A percentile compares a stretch with the other conserved stretches of the same genome.
Evolutionary conservation across 2,113 vertebrate species (phyloP).

Genomic region (Lamprologus sp.): DNA sequence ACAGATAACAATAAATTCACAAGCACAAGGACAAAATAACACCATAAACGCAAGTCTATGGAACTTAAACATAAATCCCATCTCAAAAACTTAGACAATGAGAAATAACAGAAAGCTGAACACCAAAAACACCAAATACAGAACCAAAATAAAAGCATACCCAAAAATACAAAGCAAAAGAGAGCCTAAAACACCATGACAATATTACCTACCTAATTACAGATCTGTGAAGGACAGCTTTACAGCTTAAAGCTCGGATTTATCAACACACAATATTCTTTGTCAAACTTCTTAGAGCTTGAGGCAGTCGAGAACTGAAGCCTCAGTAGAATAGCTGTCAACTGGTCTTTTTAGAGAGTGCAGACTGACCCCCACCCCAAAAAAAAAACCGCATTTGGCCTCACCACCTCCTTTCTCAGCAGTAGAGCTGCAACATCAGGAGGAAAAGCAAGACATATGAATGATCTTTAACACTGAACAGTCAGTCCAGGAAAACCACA

Average conservation of each 20-base stretch:
- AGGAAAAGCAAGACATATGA: neutral
- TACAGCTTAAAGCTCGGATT: neutral
- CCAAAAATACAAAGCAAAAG: neutral
- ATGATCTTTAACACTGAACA: neutral
- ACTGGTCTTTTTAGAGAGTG: neutral
- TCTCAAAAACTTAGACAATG: neutral
- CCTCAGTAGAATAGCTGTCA: conserved; percentile 1
- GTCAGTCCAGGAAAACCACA: too few relatives aligned
- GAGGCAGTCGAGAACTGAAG: neutral
- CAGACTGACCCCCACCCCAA: neutral
- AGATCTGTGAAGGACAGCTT: neutral
- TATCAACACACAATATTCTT: neutral
- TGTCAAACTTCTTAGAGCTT: neutral
- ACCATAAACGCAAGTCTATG: neutral
- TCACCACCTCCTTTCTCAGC: neutral
- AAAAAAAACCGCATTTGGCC: neutral
- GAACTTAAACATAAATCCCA: neutral
- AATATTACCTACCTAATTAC: neutral
- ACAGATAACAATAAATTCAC: neutral
- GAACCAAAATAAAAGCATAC: neutral
- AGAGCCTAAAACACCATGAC: neutral
- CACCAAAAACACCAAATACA: neutral
- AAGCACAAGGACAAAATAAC: neutral
- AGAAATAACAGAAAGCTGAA: neutral
- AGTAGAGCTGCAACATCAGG: neutral